phyloP scores from a whole-genome alignment of 53 echinoderm and acorn worm species.

The Crossaster papposus region DNA sequence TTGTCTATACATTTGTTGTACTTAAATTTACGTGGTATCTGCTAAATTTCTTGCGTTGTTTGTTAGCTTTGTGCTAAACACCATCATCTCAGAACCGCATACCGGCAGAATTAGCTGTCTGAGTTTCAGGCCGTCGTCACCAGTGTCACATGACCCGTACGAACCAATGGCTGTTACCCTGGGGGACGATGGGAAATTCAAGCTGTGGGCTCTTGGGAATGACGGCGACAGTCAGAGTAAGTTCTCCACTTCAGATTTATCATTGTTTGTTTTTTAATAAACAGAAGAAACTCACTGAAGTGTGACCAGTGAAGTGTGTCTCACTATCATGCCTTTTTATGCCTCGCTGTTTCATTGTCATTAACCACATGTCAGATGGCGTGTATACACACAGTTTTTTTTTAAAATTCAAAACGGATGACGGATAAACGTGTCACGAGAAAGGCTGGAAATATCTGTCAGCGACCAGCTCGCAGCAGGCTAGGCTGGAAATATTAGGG shows the following conservation, averaged over 20 bases:
- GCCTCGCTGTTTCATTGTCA: too few relatives aligned
- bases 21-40: neutral
- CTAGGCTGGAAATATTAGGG: too few relatives aligned
- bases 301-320: too few relatives aligned
- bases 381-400: too few relatives aligned
- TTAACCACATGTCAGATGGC: too few relatives aligned
- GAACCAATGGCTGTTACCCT: constrained; percentile 73
- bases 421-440: too few relatives aligned
- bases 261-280: too few relatives aligned
- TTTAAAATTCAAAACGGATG: too few relatives aligned
- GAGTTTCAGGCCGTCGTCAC: constrained; percentile 61
- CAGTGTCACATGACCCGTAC: constrained; percentile 21
- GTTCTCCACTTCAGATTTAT: neutral
- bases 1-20: neutral
- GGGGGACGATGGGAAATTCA: constrained; percentile 80
- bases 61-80: constrained; percentile 81
- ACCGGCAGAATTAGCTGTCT: constrained; percentile 59
- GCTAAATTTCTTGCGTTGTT: neutral
- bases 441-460: too few relatives aligned
- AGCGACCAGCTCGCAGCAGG: too few relatives aligned
- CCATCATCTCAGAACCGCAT: constrained; percentile 83
- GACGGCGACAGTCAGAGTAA: constrained; percentile 76
- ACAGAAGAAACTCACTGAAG: neutral
- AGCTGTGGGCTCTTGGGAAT: constrained; percentile 77
- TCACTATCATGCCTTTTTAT: too few relatives aligned